These are phyloP conservation scores for Zeuzera pyrina DNA, from an alignment of 2,888 invertebrate genomes.

Conservation along the genomic window DNA sequence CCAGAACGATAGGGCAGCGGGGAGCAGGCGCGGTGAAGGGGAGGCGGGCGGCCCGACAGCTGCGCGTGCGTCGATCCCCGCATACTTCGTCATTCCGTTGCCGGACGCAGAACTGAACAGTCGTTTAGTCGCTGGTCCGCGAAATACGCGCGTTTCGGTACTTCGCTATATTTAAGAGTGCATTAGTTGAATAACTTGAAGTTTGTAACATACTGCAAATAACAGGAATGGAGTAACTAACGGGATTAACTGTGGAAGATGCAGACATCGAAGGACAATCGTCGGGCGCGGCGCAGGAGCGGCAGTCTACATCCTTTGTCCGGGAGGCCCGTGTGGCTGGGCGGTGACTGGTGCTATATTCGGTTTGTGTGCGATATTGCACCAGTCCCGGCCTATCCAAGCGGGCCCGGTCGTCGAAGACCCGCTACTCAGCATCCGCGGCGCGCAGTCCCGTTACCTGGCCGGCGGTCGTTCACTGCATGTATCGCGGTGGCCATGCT, in stretches of 20 bases:
- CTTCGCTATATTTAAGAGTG: slow-evolving; percentile 26
- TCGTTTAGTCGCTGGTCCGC: slow-evolving; percentile 24
- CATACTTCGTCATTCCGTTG: slow-evolving; percentile 41
- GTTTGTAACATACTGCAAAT: slow-evolving; percentile 7
- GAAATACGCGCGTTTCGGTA: slow-evolving; percentile 42
- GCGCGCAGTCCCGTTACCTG: slow-evolving; percentile 68
- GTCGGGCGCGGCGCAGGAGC: slow-evolving; percentile 44
- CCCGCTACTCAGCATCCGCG: slow-evolving; percentile 69
- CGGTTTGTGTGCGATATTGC: slow-evolving; percentile 66
- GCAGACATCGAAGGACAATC: neutral
- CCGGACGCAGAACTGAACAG: slow-evolving; percentile 29
- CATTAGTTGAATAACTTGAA: slow-evolving; percentile 21
- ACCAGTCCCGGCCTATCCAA: slow-evolving; percentile 75
- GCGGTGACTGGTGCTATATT: slow-evolving; percentile 71
- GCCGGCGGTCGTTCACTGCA: slow-evolving; percentile 64
- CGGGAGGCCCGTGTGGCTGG: slow-evolving; percentile 66
- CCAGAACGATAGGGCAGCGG: slow-evolving; percentile 69
- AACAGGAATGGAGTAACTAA: neutral
- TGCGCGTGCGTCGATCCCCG: slow-evolving; percentile 51
- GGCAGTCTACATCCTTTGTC: slow-evolving; percentile 49
- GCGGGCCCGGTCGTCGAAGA: slow-evolving; percentile 62
- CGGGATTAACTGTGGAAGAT: neutral
- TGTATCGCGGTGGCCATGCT: slow-evolving; percentile 50
- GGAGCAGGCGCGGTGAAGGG: slow-evolving; percentile 27
- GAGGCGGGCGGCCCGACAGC: slow-evolving; percentile 62